These are phyloP conservation scores for Pangasianodon gigas DNA, from an alignment of 2,113 vertebrate genomes.

Conservation along the genomic window DNA sequence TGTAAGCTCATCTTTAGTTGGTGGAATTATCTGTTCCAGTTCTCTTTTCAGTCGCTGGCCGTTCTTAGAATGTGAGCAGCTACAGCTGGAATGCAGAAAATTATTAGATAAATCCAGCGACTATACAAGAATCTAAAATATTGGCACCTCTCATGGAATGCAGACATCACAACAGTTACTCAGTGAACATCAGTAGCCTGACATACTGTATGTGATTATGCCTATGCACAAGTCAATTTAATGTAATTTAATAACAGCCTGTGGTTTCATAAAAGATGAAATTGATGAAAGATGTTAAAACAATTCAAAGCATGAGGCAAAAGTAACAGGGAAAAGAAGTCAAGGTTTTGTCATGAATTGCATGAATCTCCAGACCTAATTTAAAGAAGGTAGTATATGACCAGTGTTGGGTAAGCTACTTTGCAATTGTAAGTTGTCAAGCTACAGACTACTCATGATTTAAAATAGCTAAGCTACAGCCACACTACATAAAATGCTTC, in stretches of 20 bases:
- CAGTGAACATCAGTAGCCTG: not conserved
- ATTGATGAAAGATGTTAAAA: not conserved
- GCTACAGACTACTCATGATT: not conserved
- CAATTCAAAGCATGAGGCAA: not conserved
- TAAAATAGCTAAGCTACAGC: not conserved
- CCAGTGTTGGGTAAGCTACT: not conserved
- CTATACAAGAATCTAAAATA: not conserved
- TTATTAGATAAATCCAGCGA: not conserved
- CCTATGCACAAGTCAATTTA: not conserved
- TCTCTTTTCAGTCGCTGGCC: not conserved
- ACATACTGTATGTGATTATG: not conserved
- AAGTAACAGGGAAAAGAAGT: not conserved
- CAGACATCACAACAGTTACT: not conserved
- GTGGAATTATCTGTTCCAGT: constrained; percentile 6
- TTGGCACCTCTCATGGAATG: not conserved
- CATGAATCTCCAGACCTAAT: not conserved
- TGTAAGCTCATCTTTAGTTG: not conserved
- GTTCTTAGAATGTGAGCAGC: constrained; percentile 15
- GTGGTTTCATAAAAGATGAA: not conserved
- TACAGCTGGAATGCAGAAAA: not conserved
- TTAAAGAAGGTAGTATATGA: not conserved
- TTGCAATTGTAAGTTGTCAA: not conserved
- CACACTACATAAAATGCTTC: not conserved
- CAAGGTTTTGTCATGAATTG: not conserved
- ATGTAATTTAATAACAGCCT: not conserved